Conservation (phyloP, 2,888 invertebrate genomes). For the Myopa tessellatipennis region DNA sequence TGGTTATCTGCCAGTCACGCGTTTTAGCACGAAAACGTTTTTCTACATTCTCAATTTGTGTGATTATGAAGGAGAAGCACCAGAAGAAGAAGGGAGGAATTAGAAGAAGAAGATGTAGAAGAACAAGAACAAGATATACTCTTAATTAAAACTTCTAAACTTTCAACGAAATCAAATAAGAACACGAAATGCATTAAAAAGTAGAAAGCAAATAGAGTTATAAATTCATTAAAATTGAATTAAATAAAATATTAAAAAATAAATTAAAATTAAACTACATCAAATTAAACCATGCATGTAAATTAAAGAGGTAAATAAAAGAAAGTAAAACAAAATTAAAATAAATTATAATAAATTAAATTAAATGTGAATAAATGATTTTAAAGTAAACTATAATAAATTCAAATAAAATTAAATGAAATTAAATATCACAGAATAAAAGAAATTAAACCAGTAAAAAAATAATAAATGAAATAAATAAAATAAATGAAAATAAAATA, state of each 20-base stretch:
- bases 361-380: background rate
- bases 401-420: constrained; percentile 28
- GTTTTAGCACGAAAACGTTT: too few species aligned
- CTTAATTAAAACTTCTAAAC: too few species aligned
- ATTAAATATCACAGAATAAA: constrained; percentile 15
- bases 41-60: too few species aligned
- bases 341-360: background rate
- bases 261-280: background rate
- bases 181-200: constrained; percentile 24
- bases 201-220: background rate
- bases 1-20: too few species aligned
- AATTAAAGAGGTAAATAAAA: background rate
- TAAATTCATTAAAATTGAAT: background rate
- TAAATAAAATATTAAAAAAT: background rate
- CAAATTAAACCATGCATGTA: background rate
- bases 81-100: too few species aligned
- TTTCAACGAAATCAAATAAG: background rate
- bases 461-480: too few species aligned
- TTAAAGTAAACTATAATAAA: too few species aligned
- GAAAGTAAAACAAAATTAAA: background rate
- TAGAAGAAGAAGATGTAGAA: too few species aligned
- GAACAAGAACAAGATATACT: too few species aligned
- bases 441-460: constrained; percentile 12
- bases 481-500: background rate
- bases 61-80: too few species aligned